These are phyloP conservation scores for Diachrysia chrysitis DNA, from an alignment of 2,888 invertebrate species.

Conservation along the genomic window DNA sequence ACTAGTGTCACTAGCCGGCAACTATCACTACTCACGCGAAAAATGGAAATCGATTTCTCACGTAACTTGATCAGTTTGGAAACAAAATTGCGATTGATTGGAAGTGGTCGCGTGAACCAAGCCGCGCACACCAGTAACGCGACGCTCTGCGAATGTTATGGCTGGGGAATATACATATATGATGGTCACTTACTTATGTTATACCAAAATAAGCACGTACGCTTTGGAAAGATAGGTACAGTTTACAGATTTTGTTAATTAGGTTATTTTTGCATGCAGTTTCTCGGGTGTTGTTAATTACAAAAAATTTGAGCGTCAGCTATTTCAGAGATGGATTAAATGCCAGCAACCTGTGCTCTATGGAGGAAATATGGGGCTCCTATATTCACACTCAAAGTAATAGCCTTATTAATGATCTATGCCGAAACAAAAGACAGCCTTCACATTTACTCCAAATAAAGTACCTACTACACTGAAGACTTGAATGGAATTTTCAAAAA, in stretches of 20 bases:
- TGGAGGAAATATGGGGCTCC: no score
- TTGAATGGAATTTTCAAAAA: not conserved
- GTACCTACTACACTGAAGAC: not conserved
- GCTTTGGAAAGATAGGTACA: no score
- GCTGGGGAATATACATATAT: no score
- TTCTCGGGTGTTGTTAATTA: no score
- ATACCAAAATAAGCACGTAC: not conserved
- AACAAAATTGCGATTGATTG: constrained; percentile 24
- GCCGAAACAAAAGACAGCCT: not conserved
- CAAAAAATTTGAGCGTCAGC: no score
- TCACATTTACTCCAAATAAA: not conserved
- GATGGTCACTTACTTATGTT: not conserved
- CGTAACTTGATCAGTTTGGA: constrained; percentile 19
- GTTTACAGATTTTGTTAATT: no score
- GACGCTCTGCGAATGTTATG: constrained; percentile 1
- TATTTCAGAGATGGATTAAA: no score
- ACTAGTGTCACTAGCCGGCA: not conserved
- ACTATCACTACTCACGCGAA: constrained; percentile 22
- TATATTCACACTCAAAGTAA: no score
- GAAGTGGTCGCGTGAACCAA: constrained; percentile 23
- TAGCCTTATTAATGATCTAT: not conserved
- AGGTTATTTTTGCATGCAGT: no score
- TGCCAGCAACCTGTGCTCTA: no score
- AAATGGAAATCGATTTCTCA: constrained; percentile 22
- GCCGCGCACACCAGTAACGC: constrained; percentile 10